These are phyloP conservation scores for Diaperis boleti DNA, from an alignment of 2,888 invertebrate species.

Conservation along the genomic window DNA sequence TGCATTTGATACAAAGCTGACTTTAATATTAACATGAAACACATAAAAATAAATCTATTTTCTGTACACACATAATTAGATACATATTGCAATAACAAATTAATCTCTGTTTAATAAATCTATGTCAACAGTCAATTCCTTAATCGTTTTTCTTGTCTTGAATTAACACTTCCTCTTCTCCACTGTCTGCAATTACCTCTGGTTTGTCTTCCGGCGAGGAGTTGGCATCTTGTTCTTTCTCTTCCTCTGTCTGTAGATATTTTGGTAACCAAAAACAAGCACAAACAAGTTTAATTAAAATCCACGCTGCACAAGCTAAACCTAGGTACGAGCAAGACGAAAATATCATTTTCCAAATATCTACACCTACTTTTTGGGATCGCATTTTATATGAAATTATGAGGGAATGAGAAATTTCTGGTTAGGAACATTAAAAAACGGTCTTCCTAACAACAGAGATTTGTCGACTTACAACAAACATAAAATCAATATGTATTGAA, in stretches of 20 bases:
- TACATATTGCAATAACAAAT: background rate
- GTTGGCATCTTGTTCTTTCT: conserved; percentile 61
- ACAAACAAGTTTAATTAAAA: conserved; percentile 75
- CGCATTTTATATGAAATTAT: conserved; percentile 67
- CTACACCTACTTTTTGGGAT: conserved; percentile 76
- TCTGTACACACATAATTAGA: too few relatives aligned
- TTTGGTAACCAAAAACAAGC: conserved; percentile 76
- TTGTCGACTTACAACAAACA: conserved; percentile 29
- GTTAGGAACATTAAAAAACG: background rate
- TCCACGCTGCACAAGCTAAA: conserved; percentile 74
- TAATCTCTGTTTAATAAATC: background rate
- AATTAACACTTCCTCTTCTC: conserved; percentile 43
- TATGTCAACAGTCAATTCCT: background rate
- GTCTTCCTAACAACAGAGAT: conserved; percentile 22
- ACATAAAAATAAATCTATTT: too few relatives aligned
- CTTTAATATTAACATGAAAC: too few relatives aligned
- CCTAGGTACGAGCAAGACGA: conserved; percentile 74
- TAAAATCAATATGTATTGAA: conserved; percentile 2
- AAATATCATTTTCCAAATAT: conserved; percentile 76
- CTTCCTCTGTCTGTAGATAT: conserved; percentile 70
- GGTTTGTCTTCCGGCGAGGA: conserved; percentile 47
- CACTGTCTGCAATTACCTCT: conserved; percentile 23
- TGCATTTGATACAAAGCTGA: too few relatives aligned
- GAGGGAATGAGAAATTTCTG: background rate
- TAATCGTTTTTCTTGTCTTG: conserved; percentile 46